Conservation (phyloP, 2,113 vertebrate genomes). For the Sarotherodon lohbergeri region DNA sequence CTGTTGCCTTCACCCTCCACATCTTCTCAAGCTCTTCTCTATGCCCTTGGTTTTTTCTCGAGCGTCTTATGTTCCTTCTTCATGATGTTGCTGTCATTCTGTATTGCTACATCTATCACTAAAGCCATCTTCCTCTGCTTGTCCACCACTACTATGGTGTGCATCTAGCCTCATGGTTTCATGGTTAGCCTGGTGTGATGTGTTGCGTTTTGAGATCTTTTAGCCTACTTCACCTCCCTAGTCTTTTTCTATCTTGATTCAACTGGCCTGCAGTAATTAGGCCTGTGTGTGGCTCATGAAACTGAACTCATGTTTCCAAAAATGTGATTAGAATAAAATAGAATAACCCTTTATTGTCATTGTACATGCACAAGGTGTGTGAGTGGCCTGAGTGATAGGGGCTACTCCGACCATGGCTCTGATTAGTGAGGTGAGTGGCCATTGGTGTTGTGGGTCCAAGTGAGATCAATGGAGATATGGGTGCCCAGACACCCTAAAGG, state of each 20-base stretch:
- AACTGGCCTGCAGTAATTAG: background rate
- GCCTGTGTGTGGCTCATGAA: background rate
- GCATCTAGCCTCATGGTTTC: too few relatives aligned
- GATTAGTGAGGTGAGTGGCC: background rate
- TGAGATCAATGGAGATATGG: background rate
- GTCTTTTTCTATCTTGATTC: background rate
- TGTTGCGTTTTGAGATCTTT: background rate
- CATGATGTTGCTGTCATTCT: background rate
- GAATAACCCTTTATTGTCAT: background rate
- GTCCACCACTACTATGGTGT: background rate
- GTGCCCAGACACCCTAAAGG: background rate
- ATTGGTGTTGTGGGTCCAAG: background rate
- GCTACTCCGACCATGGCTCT: background rate
- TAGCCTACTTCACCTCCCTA: background rate
- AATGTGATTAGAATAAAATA: background rate
- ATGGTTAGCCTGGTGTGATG: background rate
- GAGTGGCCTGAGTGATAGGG: background rate
- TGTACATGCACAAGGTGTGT: fast-evolving
- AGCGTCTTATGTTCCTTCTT: background rate
- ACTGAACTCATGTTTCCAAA: background rate
- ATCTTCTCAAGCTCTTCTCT: background rate
- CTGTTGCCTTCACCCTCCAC: background rate
- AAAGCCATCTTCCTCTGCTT: background rate
- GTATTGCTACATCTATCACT: background rate
- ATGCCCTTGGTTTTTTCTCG: background rate